Base-by-base conservation (phyloP, 2,888 invertebrate species). In the Athripsodes cinereus region DNA sequence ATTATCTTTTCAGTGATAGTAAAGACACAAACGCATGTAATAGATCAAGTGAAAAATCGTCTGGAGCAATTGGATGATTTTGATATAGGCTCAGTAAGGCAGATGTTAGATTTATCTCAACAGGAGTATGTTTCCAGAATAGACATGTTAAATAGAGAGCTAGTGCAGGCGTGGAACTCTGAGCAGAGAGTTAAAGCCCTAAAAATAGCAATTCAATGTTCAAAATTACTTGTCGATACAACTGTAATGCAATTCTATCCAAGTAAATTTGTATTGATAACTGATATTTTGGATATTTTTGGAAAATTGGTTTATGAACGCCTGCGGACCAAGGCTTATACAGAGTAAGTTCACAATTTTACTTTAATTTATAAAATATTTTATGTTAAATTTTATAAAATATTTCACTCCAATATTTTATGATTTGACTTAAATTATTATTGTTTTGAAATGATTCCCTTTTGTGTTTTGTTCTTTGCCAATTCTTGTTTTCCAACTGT, bases 131-230 rank as follows among this genome's bases (percentile, higher is more conserved):
- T 91, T 6, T 81, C 84, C 48, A 84, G 92, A 66, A 92, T 98
- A 62, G 91, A 92, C 67, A 88, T 94, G 72, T 80, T 97, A n/a
- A 93, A 91, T 74, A 87, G 87, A 69, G 94, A 96, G 72, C 81
- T 99, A 22, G 87, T 90, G 47, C 85, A 81, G 72, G 95, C 96
- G 6, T 99, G 98, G 98, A 85, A 91, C 67, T 84, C 88, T 22
- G 96, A 98, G 74, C 96, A 96, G 72, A 81, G 96, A 66, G 95
- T 96, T 0, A 94, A 94, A 76, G 91, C 97, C 3, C 81, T 97
- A 40, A 97, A 97, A 81, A 96, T 98, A 69, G 93, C 90, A 1
- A 97, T 98, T 66, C 96, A 97, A 81, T 96, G 96, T 74, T 92
- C 96, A 35, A 96, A 97, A 75, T 78, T 97, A 67, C 76, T 99